Base-by-base conservation (phyloP, 2,888 invertebrate genomes). In the Luperina nickerlii region DNA sequence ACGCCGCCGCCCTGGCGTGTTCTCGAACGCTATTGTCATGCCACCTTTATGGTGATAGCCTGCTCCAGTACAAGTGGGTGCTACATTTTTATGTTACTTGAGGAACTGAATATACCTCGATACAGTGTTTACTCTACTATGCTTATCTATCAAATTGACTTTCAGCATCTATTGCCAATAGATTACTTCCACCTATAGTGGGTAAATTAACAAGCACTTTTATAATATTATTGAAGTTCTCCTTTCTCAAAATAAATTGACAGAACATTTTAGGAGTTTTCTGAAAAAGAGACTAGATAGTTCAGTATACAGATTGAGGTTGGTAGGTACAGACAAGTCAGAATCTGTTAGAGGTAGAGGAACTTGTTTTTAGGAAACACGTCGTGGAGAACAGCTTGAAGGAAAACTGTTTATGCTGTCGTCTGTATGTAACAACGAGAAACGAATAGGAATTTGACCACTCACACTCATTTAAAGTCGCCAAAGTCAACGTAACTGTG, bases 21-120 rank as follows among this genome's bases (percentile, higher is more conserved):
- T 92, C 89, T 92, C 90, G 91, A 94, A 92, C 88, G 92, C 94
- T 92, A 94, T 96, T 96, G 96, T 96, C 92, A 92, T 90, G 93
- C 91, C 93, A 95, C 96, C 96, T 96, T 95, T 94, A 92, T 92
- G 90, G 86, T 92, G 93, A 94, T 93, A 91, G 90, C 91, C 87
- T 91, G 87, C 87, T 91, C 88, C 81, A 87, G 89, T 90, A 85
- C 77, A 87, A 88, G 85, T 86, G 67, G 76, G 60, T 87, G 75
- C 63, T 79, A 84, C 60, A 89, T 84, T 85, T 89, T 87, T 88
- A 83, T 88, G 76, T 74, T 77, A 79, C 82, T 82, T 82, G 67
- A 74, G 71, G 81, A 82, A 78, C 76, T 75, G 76, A 84, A 81
- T 78, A 48, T 66, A 85, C 57, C 38, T 84, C 38, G 54, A 71